Evolutionary conservation across 2,888 invertebrate species (phyloP).

Genomic region (Liopterus haemorrhoidalis): DNA sequence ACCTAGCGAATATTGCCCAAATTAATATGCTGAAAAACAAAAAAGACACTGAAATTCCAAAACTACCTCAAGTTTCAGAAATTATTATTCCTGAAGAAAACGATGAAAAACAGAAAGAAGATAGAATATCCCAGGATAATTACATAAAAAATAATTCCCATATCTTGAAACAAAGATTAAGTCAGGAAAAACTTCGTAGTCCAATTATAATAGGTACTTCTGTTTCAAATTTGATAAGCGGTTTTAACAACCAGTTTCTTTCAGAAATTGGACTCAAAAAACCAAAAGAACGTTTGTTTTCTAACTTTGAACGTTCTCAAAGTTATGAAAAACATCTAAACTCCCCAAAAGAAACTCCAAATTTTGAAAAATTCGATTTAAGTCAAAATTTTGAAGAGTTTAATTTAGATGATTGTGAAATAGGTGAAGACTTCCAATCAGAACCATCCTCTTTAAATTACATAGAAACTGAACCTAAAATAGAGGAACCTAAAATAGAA

Average conservation of each 20-base stretch:
- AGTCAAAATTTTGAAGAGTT: slow-evolving; percentile 76
- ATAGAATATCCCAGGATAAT: slow-evolving; percentile 42
- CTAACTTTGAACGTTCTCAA: slow-evolving; percentile 44
- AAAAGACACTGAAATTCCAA: slow-evolving; percentile 60
- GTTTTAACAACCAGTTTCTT: slow-evolving; percentile 46
- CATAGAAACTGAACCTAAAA: no score
- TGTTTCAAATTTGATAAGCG: slow-evolving; percentile 51
- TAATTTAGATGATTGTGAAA: slow-evolving; percentile 68
- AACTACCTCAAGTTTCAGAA: slow-evolving; percentile 68
- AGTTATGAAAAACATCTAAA: slow-evolving; percentile 39
- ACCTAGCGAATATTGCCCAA: slow-evolving; percentile 14
- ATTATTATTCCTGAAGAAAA: slow-evolving; percentile 65
- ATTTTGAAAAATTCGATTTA: slow-evolving; percentile 59
- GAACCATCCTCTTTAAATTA: slow-evolving; percentile 10
- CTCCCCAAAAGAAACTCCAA: slow-evolving; percentile 24
- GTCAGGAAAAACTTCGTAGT: slow-evolving; percentile 49
- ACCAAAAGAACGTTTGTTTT: slow-evolving; percentile 36
- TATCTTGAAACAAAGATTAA: slow-evolving; percentile 45
- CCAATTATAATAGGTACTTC: slow-evolving; percentile 58
- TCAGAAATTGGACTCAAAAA: slow-evolving; percentile 51
- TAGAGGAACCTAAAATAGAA: no score
- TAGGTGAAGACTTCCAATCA: slow-evolving; percentile 42
- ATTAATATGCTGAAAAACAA: slow-evolving; percentile 40
- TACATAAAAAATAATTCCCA: slow-evolving; percentile 46
- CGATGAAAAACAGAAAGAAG: slow-evolving; percentile 40